Base-by-base conservation (phyloP, 2,888 invertebrate species). In the Rhyacophila evoluta region DNA sequence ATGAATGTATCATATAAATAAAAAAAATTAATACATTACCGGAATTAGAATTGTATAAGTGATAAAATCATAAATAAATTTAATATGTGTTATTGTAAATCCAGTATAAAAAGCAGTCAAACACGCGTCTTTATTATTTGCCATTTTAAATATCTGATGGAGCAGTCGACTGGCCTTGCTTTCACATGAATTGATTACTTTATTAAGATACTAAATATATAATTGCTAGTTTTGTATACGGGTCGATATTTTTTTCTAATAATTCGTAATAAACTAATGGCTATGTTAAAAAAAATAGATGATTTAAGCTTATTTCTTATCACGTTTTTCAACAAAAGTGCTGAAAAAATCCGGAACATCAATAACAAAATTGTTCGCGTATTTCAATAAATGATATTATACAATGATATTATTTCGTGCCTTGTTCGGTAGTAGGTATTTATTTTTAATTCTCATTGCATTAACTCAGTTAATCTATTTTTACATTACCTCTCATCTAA, bases 171-270 rank as follows among this genome's bases (percentile, higher is more conserved):
- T 19, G 55, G 55, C 55, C 55, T 55, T 55, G 55, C 55, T 55
- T 55, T 55, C 55, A 55, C 55, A 19, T 25, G 25, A 55, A 55
- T 55, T 55, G 55, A 55, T 55, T 55, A 55, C 55, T 55, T 55
- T 55, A 55, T 55, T 55, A 55, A 55, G 55, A 55, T 55, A 55
- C 55, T 55, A 55, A 55, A 55, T 25, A 55, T 55, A 25, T 55
- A 55, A 55, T 55, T 55, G 55, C 55, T 25, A 25, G 55, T 55
- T 55, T 55, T 55, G 55, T 19, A 55, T 55, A 55, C 55, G 25
- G 55, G 55, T 55, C 55, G 55, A 55, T 55, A 25, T 25, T 55
- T 55, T 33, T 55, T 55, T 55, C 8, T 55, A 25, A 19, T 25
- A 55, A 3, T 15, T n/a, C 41, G 41, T 6, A 41, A 41, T 41